These are phyloP conservation scores for Alcis repandata DNA, from an alignment of 2,888 invertebrate genomes.

Conservation along the genomic window DNA sequence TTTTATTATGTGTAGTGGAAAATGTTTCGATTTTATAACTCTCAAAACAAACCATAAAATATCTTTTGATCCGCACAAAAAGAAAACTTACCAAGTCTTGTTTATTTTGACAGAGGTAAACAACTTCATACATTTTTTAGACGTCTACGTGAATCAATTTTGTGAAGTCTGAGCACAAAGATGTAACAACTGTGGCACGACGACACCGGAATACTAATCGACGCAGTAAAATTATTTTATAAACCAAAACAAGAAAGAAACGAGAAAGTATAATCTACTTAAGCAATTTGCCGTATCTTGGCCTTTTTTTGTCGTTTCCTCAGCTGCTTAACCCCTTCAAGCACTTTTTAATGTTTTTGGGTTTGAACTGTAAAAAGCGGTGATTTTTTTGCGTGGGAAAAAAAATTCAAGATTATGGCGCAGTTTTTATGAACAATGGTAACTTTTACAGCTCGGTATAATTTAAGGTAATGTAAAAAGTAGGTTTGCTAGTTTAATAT, in stretches of 20 bases:
- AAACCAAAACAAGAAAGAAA: constrained; percentile 50
- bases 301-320: constrained; percentile 53
- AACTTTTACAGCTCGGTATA: not conserved
- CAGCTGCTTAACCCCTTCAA: constrained; percentile 55
- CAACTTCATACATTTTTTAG: constrained; percentile 47
- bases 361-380: constrained; percentile 49
- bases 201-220: constrained; percentile 48
- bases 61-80: constrained; percentile 45
- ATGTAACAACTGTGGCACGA: constrained; percentile 44
- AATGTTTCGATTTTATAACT: constrained; percentile 40
- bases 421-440: not conserved
- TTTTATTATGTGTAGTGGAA: constrained; percentile 33
- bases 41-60: constrained; percentile 37
- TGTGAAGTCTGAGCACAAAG: constrained; percentile 45
- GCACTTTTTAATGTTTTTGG: constrained; percentile 59
- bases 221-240: constrained; percentile 45
- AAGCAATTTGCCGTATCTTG: constrained; percentile 54
- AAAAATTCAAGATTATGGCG: not conserved
- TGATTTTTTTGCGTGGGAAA: constrained; percentile 45
- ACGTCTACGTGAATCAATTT: constrained; percentile 46
- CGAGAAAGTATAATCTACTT: constrained; percentile 51
- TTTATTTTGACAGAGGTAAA: constrained; percentile 51
- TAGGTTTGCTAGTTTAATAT: not conserved
- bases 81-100: constrained; percentile 39
- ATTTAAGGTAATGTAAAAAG: no score